Evolutionary conservation across 1,140 invertebrate species (phyloP).

Genomic region (Danaus melanippus): DNA sequence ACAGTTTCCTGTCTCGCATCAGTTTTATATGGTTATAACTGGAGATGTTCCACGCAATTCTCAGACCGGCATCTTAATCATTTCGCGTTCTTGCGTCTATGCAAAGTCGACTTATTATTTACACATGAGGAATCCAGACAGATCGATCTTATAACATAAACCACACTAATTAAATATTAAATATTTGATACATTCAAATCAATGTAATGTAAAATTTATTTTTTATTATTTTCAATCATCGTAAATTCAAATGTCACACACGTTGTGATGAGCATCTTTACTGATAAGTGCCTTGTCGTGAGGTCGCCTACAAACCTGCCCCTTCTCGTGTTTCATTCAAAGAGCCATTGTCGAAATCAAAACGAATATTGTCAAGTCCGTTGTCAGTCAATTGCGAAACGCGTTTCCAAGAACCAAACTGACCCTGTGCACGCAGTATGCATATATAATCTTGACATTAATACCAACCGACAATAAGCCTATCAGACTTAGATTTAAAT

Average conservation of each 20-base stretch:
- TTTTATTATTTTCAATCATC: too few relatives aligned
- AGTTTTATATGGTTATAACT: conserved; percentile 39
- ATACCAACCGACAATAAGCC: conserved; percentile 13
- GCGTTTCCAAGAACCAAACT: conserved; percentile 40
- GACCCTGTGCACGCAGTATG: conserved; percentile 39
- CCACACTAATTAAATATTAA: too few relatives aligned
- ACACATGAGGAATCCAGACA: neutral
- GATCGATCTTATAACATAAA: too few relatives aligned
- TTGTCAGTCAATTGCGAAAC: conserved; percentile 41
- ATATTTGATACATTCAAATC: too few relatives aligned
- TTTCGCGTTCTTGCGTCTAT: neutral
- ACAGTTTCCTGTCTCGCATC: conserved; percentile 36
- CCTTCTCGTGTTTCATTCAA: too few relatives aligned
- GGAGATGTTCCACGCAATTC: conserved; percentile 19
- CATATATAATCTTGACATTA: conserved; percentile 50
- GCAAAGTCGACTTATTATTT: neutral
- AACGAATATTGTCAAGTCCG: conserved; percentile 29
- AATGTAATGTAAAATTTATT: too few relatives aligned
- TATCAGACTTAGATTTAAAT: too few relatives aligned
- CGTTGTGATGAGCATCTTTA: too few relatives aligned
- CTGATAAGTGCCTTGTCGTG: too few relatives aligned
- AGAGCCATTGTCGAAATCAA: conserved; percentile 17
- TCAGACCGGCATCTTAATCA: neutral
- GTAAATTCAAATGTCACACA: too few relatives aligned
- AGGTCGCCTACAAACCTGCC: too few relatives aligned